These are phyloP conservation scores for Chiloscyllium plagiosum DNA, from an alignment of 2,113 vertebrate genomes.

Conservation along the genomic window DNA sequence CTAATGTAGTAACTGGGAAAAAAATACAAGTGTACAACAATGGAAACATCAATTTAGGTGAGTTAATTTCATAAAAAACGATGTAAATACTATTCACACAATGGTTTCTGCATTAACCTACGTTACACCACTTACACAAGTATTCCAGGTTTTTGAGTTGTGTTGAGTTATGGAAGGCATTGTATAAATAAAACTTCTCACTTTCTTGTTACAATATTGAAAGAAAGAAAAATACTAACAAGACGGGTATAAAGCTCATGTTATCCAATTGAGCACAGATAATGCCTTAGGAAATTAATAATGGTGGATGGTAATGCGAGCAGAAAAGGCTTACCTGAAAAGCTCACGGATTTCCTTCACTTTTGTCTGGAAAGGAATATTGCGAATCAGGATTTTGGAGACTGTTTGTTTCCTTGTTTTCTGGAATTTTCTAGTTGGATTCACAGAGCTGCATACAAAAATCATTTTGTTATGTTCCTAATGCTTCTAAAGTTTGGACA, in stretches of 20 bases:
- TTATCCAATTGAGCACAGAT: neutral
- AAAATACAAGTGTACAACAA: neutral
- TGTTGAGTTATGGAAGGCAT: neutral
- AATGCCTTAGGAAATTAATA: neutral
- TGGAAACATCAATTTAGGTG: neutral
- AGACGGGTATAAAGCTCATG: too few species aligned
- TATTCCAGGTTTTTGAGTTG: neutral
- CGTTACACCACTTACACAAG: neutral
- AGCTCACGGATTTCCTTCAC: constrained; percentile 80
- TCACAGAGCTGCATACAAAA: constrained; percentile 52
- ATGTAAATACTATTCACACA: neutral
- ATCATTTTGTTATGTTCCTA: neutral
- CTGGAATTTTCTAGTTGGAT: constrained; percentile 69
- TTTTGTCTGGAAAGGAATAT: constrained; percentile 88
- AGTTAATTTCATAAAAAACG: neutral
- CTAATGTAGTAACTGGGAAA: neutral
- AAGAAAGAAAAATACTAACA: neutral
- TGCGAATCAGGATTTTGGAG: constrained; percentile 91
- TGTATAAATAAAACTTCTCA: neutral
- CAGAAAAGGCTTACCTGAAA: constrained; percentile 67
- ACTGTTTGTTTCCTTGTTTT: constrained; percentile 69
- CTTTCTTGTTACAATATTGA: neutral
- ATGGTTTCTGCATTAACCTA: too few species aligned
- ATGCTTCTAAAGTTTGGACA: neutral
- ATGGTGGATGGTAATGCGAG: neutral